These are phyloP conservation scores for Symphodus melops DNA, from an alignment of 2,113 vertebrate genomes.

Conservation along the genomic window DNA sequence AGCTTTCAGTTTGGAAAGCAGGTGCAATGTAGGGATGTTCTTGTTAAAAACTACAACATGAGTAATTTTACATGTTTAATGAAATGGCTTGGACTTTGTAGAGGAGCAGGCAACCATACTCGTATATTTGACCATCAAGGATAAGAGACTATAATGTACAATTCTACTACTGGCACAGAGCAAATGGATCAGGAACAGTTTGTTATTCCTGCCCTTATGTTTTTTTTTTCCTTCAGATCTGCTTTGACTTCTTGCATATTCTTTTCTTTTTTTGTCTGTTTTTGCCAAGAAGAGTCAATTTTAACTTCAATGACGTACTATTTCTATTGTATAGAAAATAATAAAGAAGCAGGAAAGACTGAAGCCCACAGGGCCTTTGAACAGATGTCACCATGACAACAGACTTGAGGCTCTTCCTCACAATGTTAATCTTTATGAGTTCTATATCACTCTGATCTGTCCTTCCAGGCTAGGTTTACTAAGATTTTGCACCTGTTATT, in stretches of 20 bases:
- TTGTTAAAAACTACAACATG: slow-evolving; percentile 67
- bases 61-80: slow-evolving; percentile 75
- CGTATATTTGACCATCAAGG: slow-evolving; percentile 71
- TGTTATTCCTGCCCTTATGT: slow-evolving; percentile 53
- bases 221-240: slow-evolving; percentile 64
- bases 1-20: slow-evolving; percentile 63
- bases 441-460: slow-evolving; percentile 77
- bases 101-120: slow-evolving; percentile 70
- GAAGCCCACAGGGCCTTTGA: slow-evolving; percentile 72
- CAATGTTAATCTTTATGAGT: slow-evolving; percentile 78
- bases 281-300: slow-evolving; percentile 81
- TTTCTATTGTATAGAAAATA: slow-evolving; percentile 85
- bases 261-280: slow-evolving; percentile 61
- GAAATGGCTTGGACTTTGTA: slow-evolving; percentile 76
- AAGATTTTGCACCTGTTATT: slow-evolving; percentile 82
- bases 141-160: slow-evolving; percentile 64
- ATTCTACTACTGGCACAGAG: slow-evolving; percentile 68
- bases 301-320: slow-evolving; percentile 81
- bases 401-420: slow-evolving; percentile 77
- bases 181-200: slow-evolving; percentile 60
- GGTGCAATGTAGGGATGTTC: slow-evolving; percentile 62
- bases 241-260: slow-evolving; percentile 75
- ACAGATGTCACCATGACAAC: slow-evolving; percentile 81
- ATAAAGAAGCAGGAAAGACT: slow-evolving; percentile 77
- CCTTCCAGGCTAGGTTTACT: slow-evolving; percentile 77